phyloP scores from a whole-genome alignment of 2,797 vertebrate species.

The Mus caroli region DNA sequence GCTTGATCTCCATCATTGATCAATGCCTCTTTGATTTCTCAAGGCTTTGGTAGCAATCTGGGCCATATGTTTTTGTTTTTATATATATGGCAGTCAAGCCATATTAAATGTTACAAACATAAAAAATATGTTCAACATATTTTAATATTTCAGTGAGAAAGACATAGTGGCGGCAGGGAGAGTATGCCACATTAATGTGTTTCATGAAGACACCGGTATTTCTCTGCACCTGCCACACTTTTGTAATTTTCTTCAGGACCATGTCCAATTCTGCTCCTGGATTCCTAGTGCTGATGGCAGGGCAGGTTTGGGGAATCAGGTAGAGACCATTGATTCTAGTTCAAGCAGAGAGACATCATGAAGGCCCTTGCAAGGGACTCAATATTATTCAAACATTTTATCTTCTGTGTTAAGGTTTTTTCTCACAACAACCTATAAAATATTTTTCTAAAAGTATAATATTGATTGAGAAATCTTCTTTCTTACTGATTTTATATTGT shows the following conservation, averaged over 20 bases:
- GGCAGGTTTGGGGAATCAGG: neutral
- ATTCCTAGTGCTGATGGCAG: neutral
- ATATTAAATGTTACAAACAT: neutral
- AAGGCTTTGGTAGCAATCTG: neutral
- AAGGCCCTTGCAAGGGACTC: fast-evolving
- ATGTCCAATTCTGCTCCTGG: neutral
- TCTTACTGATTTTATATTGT: neutral
- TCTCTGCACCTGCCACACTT: neutral
- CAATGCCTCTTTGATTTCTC: neutral
- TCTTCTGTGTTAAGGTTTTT: neutral
- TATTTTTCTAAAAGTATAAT: neutral
- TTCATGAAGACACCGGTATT: neutral
- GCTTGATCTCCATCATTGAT: neutral
- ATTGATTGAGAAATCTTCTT: neutral
- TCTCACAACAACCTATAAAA: neutral
- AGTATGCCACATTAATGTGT: neutral
- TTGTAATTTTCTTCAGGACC: neutral
- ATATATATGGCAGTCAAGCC: neutral
- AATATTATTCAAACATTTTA: neutral
- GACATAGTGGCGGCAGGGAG: neutral
- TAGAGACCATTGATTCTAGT: neutral
- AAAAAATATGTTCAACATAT: neutral
- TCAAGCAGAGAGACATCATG: neutral
- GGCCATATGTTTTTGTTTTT: neutral
- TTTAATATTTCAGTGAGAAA: neutral